Conservation (phyloP, 2,113 vertebrate genomes). For the Crotalus helleri region DNA sequence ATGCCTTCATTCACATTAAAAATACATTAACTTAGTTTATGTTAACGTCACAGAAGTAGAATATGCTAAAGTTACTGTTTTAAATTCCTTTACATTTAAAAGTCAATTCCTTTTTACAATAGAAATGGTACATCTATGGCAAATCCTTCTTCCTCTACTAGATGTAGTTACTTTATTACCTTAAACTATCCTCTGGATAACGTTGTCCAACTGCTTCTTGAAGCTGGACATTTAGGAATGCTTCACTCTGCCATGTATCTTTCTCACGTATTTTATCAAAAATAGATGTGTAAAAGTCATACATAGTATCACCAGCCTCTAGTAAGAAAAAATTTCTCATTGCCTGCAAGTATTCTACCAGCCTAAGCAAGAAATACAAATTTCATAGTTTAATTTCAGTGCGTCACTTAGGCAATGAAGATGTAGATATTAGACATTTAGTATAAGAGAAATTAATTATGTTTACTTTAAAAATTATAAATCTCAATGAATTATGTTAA, state of each 20-base stretch:
- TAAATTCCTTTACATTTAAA: neutral
- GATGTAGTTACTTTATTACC: slow-evolving; percentile 69
- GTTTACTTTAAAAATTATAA: neutral
- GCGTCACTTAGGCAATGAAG: neutral
- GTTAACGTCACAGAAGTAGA: neutral
- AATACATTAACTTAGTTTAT: neutral
- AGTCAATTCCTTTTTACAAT: neutral
- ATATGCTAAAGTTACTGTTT: neutral
- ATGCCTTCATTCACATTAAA: neutral
- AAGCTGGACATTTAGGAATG: slow-evolving; percentile 90
- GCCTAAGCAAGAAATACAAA: slow-evolving; percentile 64
- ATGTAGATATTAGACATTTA: neutral
- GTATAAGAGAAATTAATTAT: neutral
- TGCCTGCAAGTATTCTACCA: slow-evolving; percentile 93
- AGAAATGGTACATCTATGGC: neutral
- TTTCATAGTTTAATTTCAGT: neutral
- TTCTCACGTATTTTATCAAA: slow-evolving; percentile 97
- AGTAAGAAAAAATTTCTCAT: slow-evolving; percentile 98
- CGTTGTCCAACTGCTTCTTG: slow-evolving; percentile 95
- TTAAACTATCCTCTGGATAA: slow-evolving; percentile 86
- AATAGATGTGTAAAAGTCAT: slow-evolving; percentile 97
- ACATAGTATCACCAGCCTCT: slow-evolving; percentile 99
- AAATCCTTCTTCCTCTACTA: neutral
- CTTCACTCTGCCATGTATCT: slow-evolving; percentile 92
- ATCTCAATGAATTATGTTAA: neutral